Base-by-base conservation (phyloP, 2,113 vertebrate species). In the Psammodynastes pulverulentus region DNA sequence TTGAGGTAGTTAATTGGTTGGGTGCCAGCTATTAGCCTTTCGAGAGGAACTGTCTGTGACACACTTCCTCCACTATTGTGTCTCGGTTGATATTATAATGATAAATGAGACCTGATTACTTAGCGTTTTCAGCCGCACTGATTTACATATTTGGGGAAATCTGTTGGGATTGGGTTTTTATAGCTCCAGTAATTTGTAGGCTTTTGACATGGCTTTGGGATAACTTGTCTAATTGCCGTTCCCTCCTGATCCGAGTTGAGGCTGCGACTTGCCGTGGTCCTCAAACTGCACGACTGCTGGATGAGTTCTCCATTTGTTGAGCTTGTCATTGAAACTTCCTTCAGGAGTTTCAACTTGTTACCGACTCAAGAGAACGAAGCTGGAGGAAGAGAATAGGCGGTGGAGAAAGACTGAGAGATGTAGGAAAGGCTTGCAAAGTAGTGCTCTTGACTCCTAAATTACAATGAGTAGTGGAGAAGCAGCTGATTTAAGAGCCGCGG, bases 131-230 rank as follows among this genome's bases (percentile, higher is more conserved):
- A 97, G 95, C 95, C 93, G 89, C 96, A 96, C 97, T 97, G 96
- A 98, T 97, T 98, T 97, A 97, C 97, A 97, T 97, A 96, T 98
- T 97, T 97, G 96, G 96, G 95, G 95, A 97, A 96, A 92, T 96
- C 97, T 97, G 92, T 92, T 95, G 97, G 95, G 97, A 97, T 94
- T 95, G 93, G 89, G 58, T 95, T 97, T 89, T 96, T 96, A 96
- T 89, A 96, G 93, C 95, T 95, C 94, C 95, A 94, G 90, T 95
- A 97, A 96, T 96, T 91, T 95, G 95, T 94, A 97, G 85, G 87
- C 95, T 97, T 96, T 97, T 96, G 93, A 95, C 93, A 96, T 96
- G 87, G 92, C 97, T 97, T 94, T 96, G 94, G 96, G 96, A 98
- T 96, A 97, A 94, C 92, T 94, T 94, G 87, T 95, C 95, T 95